Conservation (phyloP, 2,113 vertebrate genomes). For the Vicugna pacos region DNA sequence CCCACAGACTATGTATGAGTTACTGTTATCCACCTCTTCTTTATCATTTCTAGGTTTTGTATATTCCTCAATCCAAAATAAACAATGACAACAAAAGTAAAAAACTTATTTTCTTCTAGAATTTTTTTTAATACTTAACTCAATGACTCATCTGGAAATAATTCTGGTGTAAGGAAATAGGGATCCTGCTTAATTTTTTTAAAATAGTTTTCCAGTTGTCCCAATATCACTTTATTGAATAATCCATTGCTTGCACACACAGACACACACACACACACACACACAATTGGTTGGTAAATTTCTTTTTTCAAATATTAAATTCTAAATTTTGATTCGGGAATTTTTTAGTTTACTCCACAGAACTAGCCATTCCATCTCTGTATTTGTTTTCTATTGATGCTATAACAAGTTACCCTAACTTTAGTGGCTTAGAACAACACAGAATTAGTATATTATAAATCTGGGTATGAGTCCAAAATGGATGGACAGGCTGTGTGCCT, state of each 20-base stretch:
- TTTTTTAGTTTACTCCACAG: background rate
- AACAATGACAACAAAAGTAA: background rate
- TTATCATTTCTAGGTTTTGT: conserved; percentile 35
- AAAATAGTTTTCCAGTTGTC: background rate
- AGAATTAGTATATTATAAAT: background rate
- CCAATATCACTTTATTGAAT: background rate
- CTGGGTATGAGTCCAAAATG: background rate
- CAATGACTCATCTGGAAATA: conserved; percentile 12
- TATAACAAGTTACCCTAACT: conserved; percentile 8
- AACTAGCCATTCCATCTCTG: background rate
- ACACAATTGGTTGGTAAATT: background rate
- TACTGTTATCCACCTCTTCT: background rate
- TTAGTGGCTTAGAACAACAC: background rate
- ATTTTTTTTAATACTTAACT: background rate
- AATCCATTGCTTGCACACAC: background rate
- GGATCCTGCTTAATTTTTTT: background rate
- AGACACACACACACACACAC: background rate
- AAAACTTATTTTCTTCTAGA: background rate
- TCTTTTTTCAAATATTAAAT: conserved; percentile 18
- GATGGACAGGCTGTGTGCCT: background rate
- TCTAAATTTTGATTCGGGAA: background rate
- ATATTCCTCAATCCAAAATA: background rate
- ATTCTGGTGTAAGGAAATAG: background rate
- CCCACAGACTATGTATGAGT: background rate
- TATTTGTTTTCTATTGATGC: conserved; percentile 25